A percentile compares a stretch with the other conserved stretches of the same genome.
These are phyloP conservation scores for Episyrphus balteatus DNA, from an alignment of 1,140 invertebrate genomes.

Conservation along the genomic window DNA sequence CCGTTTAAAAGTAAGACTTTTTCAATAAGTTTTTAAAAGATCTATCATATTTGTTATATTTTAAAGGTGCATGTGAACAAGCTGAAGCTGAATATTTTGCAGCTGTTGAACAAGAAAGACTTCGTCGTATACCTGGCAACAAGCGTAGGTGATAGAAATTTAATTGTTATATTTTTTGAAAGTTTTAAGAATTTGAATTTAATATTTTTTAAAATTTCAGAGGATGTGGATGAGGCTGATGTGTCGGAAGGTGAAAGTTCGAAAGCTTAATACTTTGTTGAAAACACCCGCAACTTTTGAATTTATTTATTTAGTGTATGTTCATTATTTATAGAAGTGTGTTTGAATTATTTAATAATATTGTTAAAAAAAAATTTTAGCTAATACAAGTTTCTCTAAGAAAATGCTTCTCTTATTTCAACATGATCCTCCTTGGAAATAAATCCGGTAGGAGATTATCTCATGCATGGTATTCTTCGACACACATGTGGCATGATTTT, in stretches of 20 bases:
- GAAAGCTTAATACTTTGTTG: slow-evolving; percentile 9
- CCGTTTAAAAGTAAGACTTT: slow-evolving; percentile 15
- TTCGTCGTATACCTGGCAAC: slow-evolving; percentile 26
- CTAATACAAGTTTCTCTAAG: too few relatives aligned
- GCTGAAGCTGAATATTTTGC: slow-evolving; percentile 29
- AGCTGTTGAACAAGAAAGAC: slow-evolving; percentile 30
- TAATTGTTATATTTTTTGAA: slow-evolving; percentile 1
- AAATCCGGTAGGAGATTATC: too few relatives aligned
- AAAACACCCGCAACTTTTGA: not conserved
- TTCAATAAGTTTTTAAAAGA: not conserved
- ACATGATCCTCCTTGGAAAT: too few relatives aligned
- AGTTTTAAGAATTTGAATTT: not conserved
- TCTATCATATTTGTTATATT: not conserved
- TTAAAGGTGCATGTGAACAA: slow-evolving; percentile 22
- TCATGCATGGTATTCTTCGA: too few relatives aligned
- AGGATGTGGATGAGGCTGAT: slow-evolving; percentile 34
- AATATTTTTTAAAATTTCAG: slow-evolving; percentile 16
- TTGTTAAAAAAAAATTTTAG: too few relatives aligned
- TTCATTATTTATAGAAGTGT: too few relatives aligned
- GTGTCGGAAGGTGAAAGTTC: slow-evolving; percentile 24
- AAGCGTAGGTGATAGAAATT: slow-evolving; percentile 31
- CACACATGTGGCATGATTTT: too few relatives aligned
- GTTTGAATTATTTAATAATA: too few relatives aligned
- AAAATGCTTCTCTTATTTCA: too few relatives aligned
- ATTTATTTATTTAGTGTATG: too few relatives aligned